Conservation (phyloP, 2,888 invertebrate genomes). For the Tenthredo amoena region DNA sequence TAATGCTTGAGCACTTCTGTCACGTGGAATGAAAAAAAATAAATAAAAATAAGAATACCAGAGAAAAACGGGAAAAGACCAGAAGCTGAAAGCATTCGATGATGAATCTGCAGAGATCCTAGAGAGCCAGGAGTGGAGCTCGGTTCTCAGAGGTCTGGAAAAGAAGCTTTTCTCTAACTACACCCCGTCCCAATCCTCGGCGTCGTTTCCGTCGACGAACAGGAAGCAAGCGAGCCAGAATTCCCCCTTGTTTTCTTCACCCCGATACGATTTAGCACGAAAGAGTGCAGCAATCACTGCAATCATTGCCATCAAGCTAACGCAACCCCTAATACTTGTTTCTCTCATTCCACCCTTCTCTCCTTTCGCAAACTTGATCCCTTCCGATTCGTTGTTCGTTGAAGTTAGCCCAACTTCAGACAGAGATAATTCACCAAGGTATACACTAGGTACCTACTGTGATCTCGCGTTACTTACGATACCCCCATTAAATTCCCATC, state of each 20-base stretch:
- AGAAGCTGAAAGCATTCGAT: constrained; percentile 37
- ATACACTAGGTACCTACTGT: neutral
- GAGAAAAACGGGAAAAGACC: neutral
- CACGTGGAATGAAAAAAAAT: neutral
- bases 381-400: constrained; percentile 16
- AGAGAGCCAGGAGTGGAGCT: neutral
- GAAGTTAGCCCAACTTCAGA: constrained; percentile 5
- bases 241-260: constrained; percentile 39
- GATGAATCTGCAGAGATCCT: constrained; percentile 43
- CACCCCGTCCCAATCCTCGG: constrained; percentile 12
- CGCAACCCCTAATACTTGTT: constrained; percentile 32
- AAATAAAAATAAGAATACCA: neutral
- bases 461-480: neutral
- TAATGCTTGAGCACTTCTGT: neutral
- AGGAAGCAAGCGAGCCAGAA: constrained; percentile 33
- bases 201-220: constrained; percentile 39
- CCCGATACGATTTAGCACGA: constrained; percentile 41
- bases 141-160: constrained; percentile 22
- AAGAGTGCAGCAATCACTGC: constrained; percentile 50
- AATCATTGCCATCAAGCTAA: constrained; percentile 39
- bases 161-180: constrained; percentile 39
- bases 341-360: neutral
- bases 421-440: constrained; percentile 29
- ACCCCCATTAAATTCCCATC: neutral
- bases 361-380: constrained; percentile 31